These are phyloP conservation scores for Microplitis mediator DNA, from an alignment of 1,140 invertebrate species.

Conservation along the genomic window DNA sequence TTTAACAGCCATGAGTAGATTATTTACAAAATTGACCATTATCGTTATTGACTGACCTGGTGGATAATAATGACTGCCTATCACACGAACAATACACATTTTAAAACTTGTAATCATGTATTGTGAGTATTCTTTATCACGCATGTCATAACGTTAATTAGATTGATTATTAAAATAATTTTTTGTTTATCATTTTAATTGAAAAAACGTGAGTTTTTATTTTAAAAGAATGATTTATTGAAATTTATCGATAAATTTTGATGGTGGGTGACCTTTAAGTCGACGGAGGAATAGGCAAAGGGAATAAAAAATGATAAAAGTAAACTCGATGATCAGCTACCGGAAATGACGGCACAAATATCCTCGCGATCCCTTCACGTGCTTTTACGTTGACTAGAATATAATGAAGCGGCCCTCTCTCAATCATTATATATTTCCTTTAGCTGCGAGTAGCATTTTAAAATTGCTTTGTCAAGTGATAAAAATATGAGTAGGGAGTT, in stretches of 20 bases:
- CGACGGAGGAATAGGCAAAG: neutral
- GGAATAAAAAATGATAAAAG: neutral
- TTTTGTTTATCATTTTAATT: too few relatives aligned
- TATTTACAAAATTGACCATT: constrained; percentile 22
- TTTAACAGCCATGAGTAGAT: constrained; percentile 20
- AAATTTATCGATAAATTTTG: neutral
- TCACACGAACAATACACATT: neutral
- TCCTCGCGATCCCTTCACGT: constrained; percentile 3
- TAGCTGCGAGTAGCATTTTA: constrained; percentile 15
- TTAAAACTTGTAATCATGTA: neutral
- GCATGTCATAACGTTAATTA: too few relatives aligned
- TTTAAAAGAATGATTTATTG: too few relatives aligned
- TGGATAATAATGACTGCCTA: constrained; percentile 13
- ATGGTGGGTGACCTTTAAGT: too few relatives aligned
- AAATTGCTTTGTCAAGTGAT: neutral
- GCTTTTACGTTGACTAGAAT: constrained; percentile 22
- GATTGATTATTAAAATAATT: too few relatives aligned
- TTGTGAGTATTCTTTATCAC: neutral
- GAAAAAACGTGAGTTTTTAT: too few relatives aligned
- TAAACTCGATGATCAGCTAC: constrained; percentile 11
- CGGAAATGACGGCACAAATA: constrained; percentile 29
- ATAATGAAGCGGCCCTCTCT: constrained; percentile 20
- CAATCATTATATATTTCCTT: constrained; percentile 9
- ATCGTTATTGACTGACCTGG: constrained; percentile 29
- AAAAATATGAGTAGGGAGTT: too few relatives aligned